Percentiles rank a stretch among this genome's conserved stretches.
phyloP scores from a whole-genome alignment of 37 sponge, comb jelly and placozoan species.

The Ephydatia muelleri region DNA sequence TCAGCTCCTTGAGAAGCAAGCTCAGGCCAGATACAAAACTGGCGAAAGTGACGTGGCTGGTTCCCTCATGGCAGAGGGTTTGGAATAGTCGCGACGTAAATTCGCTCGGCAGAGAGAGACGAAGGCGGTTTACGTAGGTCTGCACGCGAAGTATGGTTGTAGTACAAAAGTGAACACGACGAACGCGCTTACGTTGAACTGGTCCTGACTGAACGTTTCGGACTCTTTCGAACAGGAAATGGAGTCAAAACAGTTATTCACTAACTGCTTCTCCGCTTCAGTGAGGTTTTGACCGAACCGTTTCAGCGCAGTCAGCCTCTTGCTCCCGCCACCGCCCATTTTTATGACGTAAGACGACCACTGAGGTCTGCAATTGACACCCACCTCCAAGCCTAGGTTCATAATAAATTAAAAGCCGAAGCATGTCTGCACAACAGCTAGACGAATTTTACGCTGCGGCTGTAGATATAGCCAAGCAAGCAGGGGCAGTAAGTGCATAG shows the following conservation, averaged over 20 bases:
- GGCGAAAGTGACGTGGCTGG: constrained; percentile 23
- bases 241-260: constrained; percentile 17
- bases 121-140: constrained; percentile 15
- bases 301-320: constrained; percentile 18
- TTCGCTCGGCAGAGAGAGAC: constrained; percentile 15
- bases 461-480: constrained; percentile 59
- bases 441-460: constrained; percentile 66
- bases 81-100: constrained; percentile 11
- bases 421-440: constrained; percentile 12
- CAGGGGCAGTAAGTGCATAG: constrained; percentile 70
- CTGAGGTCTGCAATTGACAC: neutral
- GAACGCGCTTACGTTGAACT: constrained; percentile 30
- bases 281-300: constrained; percentile 40
- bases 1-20: constrained; percentile 40
- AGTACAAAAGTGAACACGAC: neutral
- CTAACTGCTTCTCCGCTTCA: constrained; percentile 28
- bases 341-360: neutral
- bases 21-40: constrained; percentile 33
- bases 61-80: neutral
- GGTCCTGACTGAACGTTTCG: constrained; percentile 2
- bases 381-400: neutral
- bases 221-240: constrained; percentile 35
- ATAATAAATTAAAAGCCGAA: neutral
- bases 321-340: constrained; percentile 60
- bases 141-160: neutral